phyloP scores from a whole-genome alignment of 2,113 vertebrate genomes.

The Ciconia maguari region DNA sequence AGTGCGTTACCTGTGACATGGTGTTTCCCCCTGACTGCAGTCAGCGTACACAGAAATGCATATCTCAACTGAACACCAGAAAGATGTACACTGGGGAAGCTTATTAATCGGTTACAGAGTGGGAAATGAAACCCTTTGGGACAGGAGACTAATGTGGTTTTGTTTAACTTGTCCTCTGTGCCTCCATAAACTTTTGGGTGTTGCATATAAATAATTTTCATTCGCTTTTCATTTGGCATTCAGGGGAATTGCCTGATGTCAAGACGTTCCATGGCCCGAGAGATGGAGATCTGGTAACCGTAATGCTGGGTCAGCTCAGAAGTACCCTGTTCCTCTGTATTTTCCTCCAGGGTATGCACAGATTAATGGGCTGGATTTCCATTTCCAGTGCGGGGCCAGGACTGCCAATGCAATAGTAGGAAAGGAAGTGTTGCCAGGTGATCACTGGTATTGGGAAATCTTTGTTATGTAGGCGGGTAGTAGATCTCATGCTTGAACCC shows the following conservation, averaged over 20 bases:
- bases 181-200: background rate
- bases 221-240: background rate
- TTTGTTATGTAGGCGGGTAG: background rate
- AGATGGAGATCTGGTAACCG: background rate
- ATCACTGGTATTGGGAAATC: background rate
- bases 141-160: background rate
- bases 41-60: background rate
- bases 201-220: too few relatives aligned
- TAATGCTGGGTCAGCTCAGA: background rate
- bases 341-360: background rate
- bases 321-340: background rate
- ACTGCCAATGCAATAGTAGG: background rate
- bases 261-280: background rate
- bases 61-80: background rate
- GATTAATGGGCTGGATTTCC: background rate
- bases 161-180: background rate
- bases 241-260: background rate
- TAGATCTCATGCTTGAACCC: background rate
- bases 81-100: background rate
- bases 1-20: rapidly evolving
- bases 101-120: background rate
- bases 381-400: background rate
- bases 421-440: background rate
- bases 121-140: background rate
- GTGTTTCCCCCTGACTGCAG: background rate